phyloP scores from a whole-genome alignment of 1,140 invertebrate genomes.

The Melitaea cinxia region DNA sequence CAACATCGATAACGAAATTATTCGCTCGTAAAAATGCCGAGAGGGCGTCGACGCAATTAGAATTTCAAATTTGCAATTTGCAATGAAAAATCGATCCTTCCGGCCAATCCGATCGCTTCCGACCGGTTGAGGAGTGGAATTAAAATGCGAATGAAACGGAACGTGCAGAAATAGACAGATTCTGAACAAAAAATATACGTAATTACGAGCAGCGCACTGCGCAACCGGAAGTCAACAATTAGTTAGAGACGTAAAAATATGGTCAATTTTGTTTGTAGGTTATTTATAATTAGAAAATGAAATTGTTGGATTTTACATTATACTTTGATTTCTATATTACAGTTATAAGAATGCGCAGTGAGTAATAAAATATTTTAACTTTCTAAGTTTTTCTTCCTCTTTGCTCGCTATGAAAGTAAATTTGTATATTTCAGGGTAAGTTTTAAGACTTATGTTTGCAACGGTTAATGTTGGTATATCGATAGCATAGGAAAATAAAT shows the following conservation, averaged over 20 bases:
- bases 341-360: no score
- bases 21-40: constrained; percentile 38
- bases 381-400: no score
- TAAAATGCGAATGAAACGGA: constrained; percentile 48
- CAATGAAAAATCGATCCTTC: constrained; percentile 68
- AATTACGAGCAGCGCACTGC: constrained; percentile 30
- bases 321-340: no score
- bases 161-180: constrained; percentile 45
- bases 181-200: constrained; percentile 35
- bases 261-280: neutral
- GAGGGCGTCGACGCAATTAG: constrained; percentile 50
- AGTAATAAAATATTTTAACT: no score
- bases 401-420: no score
- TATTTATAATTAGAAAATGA: no score
- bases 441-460: no score
- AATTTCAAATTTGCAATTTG: constrained; percentile 64
- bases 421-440: no score
- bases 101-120: constrained; percentile 59
- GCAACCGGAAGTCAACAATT: neutral
- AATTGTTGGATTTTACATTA: no score
- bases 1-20: constrained; percentile 32
- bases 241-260: neutral
- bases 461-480: no score
- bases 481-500: no score
- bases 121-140: constrained; percentile 49